Base-by-base conservation (phyloP, 2,888 invertebrate species). In the Octodonta nipae region DNA sequence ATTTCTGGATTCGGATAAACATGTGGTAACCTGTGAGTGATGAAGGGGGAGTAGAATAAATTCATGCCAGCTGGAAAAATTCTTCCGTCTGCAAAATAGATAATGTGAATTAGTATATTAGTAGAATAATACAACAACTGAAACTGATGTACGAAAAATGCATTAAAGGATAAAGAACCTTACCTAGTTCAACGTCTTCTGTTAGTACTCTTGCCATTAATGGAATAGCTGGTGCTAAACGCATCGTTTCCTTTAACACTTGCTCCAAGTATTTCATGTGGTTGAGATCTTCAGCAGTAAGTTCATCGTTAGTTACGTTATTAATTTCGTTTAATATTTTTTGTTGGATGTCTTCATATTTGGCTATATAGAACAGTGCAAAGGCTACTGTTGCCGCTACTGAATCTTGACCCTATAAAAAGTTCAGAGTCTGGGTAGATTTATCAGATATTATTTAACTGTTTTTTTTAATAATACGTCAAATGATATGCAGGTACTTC, bases 151-250 rank as follows among this genome's bases (percentile, higher is more conserved):
- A n/a, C 20, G 6, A 6, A 20, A 20, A 20, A 20, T 20, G n/a
- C 20, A n/a, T n/a, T 20, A n/a, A 20, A 20, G 20, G 7, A 20
- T 20, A 20, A 20, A 7, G 20, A 20, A 20, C n/a, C 20, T 55
- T 55, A 75, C 76, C 73, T 41, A 77, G 58, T 34, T 60, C 56
- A 7, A 75, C 60, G 41, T 71, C 67, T 50, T 73, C 70, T 1
- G 61, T 61, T 24, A 77, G 47, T 28, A 58, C 61, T 35, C 80
- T 67, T 2, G 72, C 69, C 45, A 80, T 69, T 45, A 76, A 68
- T 15, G 73, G 74, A 3, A 79, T 76, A 42, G 76, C 76, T 1
- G 80, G 79, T 42, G 71, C 75, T 6, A 79, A 52, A 28, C 78
- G 58, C 30, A 79, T 48, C 0, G 75, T 66, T 51, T 79, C 79